Evolutionary conservation across 2,113 vertebrate species (phyloP).

Genomic region (Catharus minimus): DNA sequence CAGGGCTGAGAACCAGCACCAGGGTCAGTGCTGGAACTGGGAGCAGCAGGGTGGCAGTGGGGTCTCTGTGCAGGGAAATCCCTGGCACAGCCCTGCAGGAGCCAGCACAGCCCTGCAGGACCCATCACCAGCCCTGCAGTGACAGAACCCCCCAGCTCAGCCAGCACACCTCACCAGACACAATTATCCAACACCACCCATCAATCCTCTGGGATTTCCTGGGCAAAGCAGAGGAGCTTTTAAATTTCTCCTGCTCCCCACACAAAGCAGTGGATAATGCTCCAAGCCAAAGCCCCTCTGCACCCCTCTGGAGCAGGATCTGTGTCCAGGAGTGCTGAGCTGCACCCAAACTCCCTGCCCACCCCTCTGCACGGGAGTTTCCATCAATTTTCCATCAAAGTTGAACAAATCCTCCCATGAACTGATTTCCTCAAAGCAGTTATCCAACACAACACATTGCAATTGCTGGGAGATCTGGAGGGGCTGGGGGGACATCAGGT

Average conservation of each 20-base stretch:
- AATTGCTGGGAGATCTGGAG: background rate
- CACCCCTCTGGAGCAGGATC: background rate
- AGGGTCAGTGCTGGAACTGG: too few relatives aligned
- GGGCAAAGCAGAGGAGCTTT: background rate
- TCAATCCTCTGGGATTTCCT: background rate
- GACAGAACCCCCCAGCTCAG: background rate
- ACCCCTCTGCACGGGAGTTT: background rate
- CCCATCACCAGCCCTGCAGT: background rate
- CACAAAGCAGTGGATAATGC: rapidly evolving
- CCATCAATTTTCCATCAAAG: background rate
- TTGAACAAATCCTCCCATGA: background rate
- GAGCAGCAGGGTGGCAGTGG: background rate
- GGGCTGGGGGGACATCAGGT: background rate
- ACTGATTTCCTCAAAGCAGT: background rate
- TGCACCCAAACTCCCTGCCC: background rate
- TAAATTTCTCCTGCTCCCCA: background rate
- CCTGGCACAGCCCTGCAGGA: background rate
- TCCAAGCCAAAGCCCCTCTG: background rate
- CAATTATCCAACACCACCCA: background rate
- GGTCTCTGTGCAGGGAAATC: background rate
- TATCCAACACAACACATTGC: background rate
- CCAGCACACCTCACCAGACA: background rate
- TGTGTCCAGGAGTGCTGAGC: background rate
- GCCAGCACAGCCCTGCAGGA: background rate
- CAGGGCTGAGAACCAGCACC: background rate